phyloP scores from a whole-genome alignment of 2,888 invertebrate genomes.

The Sussaba pulchella region DNA sequence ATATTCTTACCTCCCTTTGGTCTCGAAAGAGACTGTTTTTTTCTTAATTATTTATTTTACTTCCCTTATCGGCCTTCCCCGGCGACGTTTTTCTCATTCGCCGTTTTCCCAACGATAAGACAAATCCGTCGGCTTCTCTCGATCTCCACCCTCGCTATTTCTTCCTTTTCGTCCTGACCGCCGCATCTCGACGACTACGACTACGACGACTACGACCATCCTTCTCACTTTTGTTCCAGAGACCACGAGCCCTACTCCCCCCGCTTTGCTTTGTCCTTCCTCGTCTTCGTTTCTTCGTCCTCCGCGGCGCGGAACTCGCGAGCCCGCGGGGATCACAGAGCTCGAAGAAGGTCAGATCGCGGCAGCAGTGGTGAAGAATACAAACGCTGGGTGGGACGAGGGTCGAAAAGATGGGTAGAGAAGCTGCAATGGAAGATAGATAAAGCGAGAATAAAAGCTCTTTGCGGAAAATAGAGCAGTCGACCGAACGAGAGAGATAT shows the following conservation, averaged over 20 bases:
- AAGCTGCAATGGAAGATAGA: conserved; percentile 31
- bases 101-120: conserved; percentile 45
- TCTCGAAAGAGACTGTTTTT: neutral
- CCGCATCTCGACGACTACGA: neutral
- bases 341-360: conserved; percentile 29
- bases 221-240: conserved; percentile 2
- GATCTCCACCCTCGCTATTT: conserved; percentile 14
- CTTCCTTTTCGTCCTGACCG: neutral
- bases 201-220: no score
- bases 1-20: neutral
- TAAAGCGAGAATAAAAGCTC: conserved; percentile 41
- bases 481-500: neutral
- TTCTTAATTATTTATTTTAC: no score
- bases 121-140: conserved; percentile 38
- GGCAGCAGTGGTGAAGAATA: conserved; percentile 8
- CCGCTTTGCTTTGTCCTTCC: conserved; percentile 11
- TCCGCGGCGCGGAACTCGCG: conserved; percentile 14
- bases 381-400: conserved; percentile 5
- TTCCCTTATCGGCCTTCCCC: no score
- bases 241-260: neutral
- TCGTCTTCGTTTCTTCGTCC: conserved; percentile 35
- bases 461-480: conserved; percentile 22
- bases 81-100: conserved; percentile 34
- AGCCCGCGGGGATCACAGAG: conserved; percentile 13
- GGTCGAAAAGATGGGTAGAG: conserved; percentile 4